These are phyloP conservation scores for Pteropus alecto DNA, from an alignment of 2,113 vertebrate genomes.

Conservation along the genomic window DNA sequence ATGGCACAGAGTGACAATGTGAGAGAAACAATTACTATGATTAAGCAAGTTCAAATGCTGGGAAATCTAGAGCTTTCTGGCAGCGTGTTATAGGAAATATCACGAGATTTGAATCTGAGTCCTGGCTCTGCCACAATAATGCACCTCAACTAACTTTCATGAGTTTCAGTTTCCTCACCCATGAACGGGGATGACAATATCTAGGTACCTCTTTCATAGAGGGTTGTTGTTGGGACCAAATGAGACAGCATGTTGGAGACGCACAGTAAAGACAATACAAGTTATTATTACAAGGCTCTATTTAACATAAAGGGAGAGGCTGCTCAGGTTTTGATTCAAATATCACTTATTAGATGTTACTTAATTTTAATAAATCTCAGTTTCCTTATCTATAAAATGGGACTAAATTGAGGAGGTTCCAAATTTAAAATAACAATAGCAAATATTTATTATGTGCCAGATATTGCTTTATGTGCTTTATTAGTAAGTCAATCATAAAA, in stretches of 20 bases:
- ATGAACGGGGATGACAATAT: no score
- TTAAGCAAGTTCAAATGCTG: neutral
- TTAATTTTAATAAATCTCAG: neutral
- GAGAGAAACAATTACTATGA: neutral
- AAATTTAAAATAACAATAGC: neutral
- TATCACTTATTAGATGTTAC: neutral
- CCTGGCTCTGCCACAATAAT: neutral
- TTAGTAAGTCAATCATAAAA: conserved; percentile 5
- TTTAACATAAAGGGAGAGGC: neutral
- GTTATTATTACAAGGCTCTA: neutral
- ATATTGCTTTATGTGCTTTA: neutral
- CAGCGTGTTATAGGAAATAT: neutral
- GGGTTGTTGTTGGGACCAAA: neutral
- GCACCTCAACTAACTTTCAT: neutral
- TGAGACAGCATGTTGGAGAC: neutral
- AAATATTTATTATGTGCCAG: neutral
- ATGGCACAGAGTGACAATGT: neutral
- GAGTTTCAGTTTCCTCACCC: neutral
- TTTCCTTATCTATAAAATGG: neutral
- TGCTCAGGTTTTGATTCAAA: neutral
- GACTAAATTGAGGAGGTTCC: neutral
- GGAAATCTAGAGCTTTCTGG: neutral
- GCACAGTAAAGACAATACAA: neutral
- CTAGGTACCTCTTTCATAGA: neutral
- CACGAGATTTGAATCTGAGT: neutral